Percentiles rank a stretch among this genome's conserved stretches.
Evolutionary conservation across 2,113 vertebrate species (phyloP).

Genomic region (Apistogramma diplotaenia): DNA sequence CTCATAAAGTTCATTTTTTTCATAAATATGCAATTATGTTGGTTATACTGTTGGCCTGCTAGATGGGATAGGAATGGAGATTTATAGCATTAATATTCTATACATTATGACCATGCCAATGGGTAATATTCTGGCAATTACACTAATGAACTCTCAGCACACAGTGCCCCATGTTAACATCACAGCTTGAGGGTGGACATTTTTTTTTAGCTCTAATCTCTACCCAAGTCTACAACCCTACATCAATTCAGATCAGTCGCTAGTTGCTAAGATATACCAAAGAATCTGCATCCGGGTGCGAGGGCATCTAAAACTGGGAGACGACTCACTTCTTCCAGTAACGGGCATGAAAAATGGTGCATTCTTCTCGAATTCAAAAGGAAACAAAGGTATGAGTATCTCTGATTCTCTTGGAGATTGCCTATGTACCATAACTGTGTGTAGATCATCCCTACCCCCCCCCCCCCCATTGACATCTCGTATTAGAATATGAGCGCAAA

Average conservation of each 20-base stretch:
- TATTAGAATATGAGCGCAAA: conserved; percentile 49
- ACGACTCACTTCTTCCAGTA: conserved; percentile 63
- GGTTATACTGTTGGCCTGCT: conserved; percentile 9
- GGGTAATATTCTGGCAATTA: conserved; percentile 72
- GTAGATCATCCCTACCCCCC: conserved; percentile 60
- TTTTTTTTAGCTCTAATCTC: conserved; percentile 63
- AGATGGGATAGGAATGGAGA: conserved; percentile 41
- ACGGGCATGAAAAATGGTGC: conserved; percentile 63
- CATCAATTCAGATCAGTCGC: conserved; percentile 59
- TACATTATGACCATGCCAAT: conserved; percentile 68
- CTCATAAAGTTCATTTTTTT: conserved; percentile 36
- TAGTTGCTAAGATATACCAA: conserved; percentile 32
- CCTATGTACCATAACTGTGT: conserved; percentile 70
- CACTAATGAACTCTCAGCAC: conserved; percentile 69
- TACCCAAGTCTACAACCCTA: conserved; percentile 21
- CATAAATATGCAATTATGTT: conserved; percentile 54
- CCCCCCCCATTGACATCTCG: conserved; percentile 30
- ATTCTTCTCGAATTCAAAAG: conserved; percentile 65
- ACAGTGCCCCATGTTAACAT: conserved; percentile 66
- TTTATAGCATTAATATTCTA: conserved; percentile 68
- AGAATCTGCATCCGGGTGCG: conserved; percentile 47
- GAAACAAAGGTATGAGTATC: conserved; percentile 61
- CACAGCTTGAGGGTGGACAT: conserved; percentile 64
- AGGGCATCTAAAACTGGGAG: conserved; percentile 70
- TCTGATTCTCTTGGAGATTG: conserved; percentile 71